phyloP scores from a whole-genome alignment of 2,888 invertebrate genomes.

The Nezara viridula region DNA sequence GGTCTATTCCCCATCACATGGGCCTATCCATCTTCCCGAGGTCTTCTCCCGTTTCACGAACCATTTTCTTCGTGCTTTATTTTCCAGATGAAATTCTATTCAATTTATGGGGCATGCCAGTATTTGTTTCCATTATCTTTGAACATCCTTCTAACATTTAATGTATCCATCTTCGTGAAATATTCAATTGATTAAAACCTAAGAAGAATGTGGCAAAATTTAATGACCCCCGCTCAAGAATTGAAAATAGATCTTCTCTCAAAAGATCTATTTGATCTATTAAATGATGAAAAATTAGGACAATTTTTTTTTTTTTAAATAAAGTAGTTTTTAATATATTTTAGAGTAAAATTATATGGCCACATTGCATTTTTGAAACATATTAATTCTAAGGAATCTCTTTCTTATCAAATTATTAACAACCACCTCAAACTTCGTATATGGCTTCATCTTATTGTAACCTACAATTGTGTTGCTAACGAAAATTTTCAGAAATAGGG shows the following conservation, averaged over 20 bases:
- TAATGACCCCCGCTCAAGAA: neutral
- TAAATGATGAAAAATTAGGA: too few relatives aligned
- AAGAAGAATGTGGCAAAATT: neutral
- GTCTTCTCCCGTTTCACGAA: neutral
- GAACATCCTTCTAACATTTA: neutral
- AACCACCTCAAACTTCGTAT: too few relatives aligned
- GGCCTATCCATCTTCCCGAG: neutral
- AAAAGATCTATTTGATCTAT: too few relatives aligned
- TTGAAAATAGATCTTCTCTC: neutral
- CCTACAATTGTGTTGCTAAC: too few relatives aligned
- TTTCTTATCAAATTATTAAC: too few relatives aligned
- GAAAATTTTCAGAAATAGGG: too few relatives aligned
- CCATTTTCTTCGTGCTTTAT: slow-evolving; percentile 26
- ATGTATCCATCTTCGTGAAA: neutral
- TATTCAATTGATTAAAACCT: neutral
- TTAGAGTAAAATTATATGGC: too few relatives aligned
- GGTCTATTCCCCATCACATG: slow-evolving; percentile 6
- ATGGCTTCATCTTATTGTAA: too few relatives aligned
- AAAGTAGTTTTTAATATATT: too few relatives aligned
- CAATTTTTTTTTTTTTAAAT: too few relatives aligned
- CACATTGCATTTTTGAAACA: too few relatives aligned
- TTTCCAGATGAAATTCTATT: neutral
- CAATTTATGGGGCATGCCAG: neutral
- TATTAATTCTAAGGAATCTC: too few relatives aligned
- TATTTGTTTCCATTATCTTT: neutral